A percentile compares a stretch with the other conserved stretches of the same genome.
Evolutionary conservation across 2,797 vertebrate species (phyloP).

Genomic region (Lycodopsis pacificus): DNA sequence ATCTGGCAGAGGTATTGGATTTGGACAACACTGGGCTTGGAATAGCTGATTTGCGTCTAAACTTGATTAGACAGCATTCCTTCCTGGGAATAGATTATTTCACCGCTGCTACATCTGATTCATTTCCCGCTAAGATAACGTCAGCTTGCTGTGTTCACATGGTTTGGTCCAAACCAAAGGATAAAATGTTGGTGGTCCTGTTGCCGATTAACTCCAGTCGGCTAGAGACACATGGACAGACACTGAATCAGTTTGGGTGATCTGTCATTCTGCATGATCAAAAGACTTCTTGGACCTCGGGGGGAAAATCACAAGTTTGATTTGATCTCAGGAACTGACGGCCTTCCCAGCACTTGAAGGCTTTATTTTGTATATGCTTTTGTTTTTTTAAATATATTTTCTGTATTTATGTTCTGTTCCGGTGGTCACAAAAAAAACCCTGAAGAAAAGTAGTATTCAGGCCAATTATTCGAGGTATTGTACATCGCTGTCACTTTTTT

Average conservation of each 20-base stretch:
- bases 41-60: constrained; percentile 34
- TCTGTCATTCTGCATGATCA: constrained; percentile 10
- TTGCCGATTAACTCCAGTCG: background rate
- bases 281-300: background rate
- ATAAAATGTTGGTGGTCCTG: background rate
- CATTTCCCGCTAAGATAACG: constrained; percentile 11
- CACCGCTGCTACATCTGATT: constrained; percentile 29
- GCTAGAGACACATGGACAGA: background rate
- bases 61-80: constrained; percentile 36
- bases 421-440: background rate
- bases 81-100: constrained; percentile 36
- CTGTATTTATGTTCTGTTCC: background rate
- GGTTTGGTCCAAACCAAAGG: constrained; percentile 5
- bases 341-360: background rate
- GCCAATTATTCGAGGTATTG: background rate
- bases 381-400: background rate
- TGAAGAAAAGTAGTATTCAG: background rate
- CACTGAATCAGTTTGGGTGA: constrained; percentile 6
- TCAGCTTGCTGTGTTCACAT: constrained; percentile 6
- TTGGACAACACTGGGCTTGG: constrained; percentile 22
- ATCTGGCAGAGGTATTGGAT: constrained; percentile 33
- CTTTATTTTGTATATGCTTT: background rate
- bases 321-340: background rate
- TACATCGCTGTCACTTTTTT: background rate
- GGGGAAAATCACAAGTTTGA: background rate